A percentile compares a stretch with the other conserved stretches of the same genome.
Conservation (phyloP, 1,140 invertebrate species). For the Drosophila pseudoobscura region DNA sequence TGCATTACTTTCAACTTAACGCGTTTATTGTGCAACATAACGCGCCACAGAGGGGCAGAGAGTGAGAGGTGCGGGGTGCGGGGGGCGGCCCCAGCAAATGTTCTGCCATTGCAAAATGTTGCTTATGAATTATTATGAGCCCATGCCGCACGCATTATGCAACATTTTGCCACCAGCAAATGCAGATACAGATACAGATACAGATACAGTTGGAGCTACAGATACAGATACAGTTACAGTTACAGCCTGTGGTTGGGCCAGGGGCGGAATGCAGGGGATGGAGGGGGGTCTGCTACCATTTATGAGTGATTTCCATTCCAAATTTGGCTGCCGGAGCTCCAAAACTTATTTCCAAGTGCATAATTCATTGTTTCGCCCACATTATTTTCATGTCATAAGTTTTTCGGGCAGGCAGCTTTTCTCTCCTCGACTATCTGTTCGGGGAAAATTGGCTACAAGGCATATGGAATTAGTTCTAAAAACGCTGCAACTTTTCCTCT, state of each 20-base stretch:
- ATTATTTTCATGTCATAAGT: slow-evolving; percentile 81
- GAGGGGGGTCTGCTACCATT: slow-evolving; percentile 39
- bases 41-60: slow-evolving; percentile 10
- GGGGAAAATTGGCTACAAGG: slow-evolving; percentile 66
- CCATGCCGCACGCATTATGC: slow-evolving; percentile 69
- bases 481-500: slow-evolving; percentile 48
- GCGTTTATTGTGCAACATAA: slow-evolving; percentile 71
- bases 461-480: slow-evolving; percentile 76
- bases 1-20: slow-evolving; percentile 80
- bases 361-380: slow-evolving; percentile 80
- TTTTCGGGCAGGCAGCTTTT: slow-evolving; percentile 46
- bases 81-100: background rate
- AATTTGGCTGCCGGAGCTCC: slow-evolving; percentile 57
- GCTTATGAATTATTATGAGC: slow-evolving; percentile 81
- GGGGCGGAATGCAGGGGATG: too few species aligned
- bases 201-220: background rate
- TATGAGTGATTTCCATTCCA: slow-evolving; percentile 77
- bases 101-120: slow-evolving; percentile 69
- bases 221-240: background rate
- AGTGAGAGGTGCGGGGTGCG: background rate
- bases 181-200: background rate
- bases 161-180: slow-evolving; percentile 60
- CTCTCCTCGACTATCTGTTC: background rate
- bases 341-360: slow-evolving; percentile 80
- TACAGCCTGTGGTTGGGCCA: slow-evolving; percentile 10